These are phyloP conservation scores for Anas acuta DNA, from an alignment of 2,797 vertebrate species.

Conservation along the genomic window DNA sequence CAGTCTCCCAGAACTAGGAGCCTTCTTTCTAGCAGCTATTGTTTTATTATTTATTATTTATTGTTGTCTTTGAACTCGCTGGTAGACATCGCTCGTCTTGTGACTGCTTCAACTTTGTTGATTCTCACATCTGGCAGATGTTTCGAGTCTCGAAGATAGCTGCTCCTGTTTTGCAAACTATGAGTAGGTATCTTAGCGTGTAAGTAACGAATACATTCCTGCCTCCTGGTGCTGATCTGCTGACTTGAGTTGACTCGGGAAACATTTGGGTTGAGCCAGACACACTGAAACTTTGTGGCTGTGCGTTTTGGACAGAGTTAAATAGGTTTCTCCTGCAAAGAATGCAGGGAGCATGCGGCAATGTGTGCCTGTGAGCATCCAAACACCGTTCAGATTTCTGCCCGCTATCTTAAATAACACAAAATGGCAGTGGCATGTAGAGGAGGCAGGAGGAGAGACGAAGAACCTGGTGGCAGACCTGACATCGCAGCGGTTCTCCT, in stretches of 20 bases:
- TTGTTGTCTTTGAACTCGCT: background rate
- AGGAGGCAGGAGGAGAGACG: too few relatives aligned
- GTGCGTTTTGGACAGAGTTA: background rate
- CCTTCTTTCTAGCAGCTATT: background rate
- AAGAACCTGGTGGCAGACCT: background rate
- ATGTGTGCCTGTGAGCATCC: accelerated
- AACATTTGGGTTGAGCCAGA: background rate
- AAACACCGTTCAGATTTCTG: background rate
- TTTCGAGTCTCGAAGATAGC: background rate
- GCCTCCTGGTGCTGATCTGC: background rate
- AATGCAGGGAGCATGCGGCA: background rate
- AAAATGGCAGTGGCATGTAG: background rate
- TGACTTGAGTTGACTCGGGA: background rate
- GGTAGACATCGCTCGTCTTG: background rate
- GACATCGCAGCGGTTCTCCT: background rate
- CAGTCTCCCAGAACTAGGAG: background rate
- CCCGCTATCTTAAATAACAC: background rate
- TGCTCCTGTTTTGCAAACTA: background rate
- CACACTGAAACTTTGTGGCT: background rate
- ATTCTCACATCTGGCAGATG: background rate
- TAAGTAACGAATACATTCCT: background rate
- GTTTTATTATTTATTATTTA: too few relatives aligned
- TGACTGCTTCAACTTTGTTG: accelerated
- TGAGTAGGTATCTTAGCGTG: background rate
- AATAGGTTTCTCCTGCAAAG: background rate